Conservation (phyloP, 2,113 vertebrate species). For the Octodon degus region DNA sequence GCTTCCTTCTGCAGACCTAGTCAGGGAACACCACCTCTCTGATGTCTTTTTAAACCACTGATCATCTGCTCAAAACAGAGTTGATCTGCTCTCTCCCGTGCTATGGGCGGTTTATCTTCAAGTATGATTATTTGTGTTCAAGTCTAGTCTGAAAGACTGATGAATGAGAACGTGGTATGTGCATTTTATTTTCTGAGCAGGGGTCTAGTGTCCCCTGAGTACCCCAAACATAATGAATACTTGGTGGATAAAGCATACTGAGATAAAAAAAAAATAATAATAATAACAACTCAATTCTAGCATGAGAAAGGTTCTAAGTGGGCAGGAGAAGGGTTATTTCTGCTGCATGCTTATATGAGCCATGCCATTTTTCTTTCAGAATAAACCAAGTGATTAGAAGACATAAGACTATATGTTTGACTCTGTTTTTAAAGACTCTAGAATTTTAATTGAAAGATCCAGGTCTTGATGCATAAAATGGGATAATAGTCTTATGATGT, state of each 20-base stretch:
- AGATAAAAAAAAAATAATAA: not conserved
- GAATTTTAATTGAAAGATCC: slow-evolving; percentile 1
- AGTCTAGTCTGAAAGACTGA: not conserved
- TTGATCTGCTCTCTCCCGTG: not conserved
- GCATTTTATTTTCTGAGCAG: not conserved
- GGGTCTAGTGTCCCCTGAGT: not conserved
- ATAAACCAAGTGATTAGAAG: slow-evolving; percentile 4
- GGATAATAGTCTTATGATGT: not conserved
- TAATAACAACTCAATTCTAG: not conserved
- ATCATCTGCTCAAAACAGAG: not conserved
- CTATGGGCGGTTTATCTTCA: not conserved
- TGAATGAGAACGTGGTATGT: not conserved
- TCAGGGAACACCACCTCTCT: not conserved
- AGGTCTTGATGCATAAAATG: slow-evolving; percentile 11
- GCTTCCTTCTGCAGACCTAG: not conserved
- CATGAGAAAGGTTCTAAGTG: not conserved
- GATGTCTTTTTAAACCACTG: not conserved
- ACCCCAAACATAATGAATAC: not conserved
- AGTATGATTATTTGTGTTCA: not conserved
- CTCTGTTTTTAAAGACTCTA: slow-evolving; percentile 20
- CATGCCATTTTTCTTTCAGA: not conserved
- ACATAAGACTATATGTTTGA: not conserved
- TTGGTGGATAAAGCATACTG: not conserved
- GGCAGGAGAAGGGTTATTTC: not conserved
- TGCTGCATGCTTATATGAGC: not conserved